Evolutionary conservation across 2,797 vertebrate species (phyloP), one percentile per base, ranked within the genome.

Genomic region (Artibeus jamaicensis): DNA sequence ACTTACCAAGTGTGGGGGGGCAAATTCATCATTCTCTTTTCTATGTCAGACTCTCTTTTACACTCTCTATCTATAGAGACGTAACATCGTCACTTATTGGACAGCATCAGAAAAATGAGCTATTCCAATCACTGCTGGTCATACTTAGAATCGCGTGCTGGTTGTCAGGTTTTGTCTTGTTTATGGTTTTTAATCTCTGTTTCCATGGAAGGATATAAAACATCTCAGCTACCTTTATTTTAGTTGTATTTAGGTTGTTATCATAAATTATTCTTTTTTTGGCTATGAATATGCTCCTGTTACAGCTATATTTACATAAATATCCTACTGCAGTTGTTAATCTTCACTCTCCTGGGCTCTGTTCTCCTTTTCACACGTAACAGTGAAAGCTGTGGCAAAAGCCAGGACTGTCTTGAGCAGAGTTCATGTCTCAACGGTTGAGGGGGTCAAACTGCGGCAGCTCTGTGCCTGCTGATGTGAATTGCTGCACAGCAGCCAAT

Each of bases 341-440:
- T 77, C 79, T 93, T 73, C 42, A 19, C 91, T 59, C 15, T 3
- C 18, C 70, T 78, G 53, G n/a, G 53, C 46, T 94, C 91, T 59
- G 39, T 67, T 84, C 87, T 70, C 46, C 65, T 86, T 89, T 83
- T 77, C 57, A 71, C 44, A 46, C 22, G 39, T 42, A 81, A 84
- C 87, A 91, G 82, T n/a, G 53, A 90, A 87, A 88, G 16, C 26
- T 34, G 26, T 9, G 2, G 50, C 26, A 32, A 89, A 68, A 46
- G 39, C 46, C 42, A 37, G 34, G 7, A 55, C 18, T 10, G 1
- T 22, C 9, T 34, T 57, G 53, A 59, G 39, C 29, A 84, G 8
- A 44, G 29, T 37, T 29, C 14, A 6, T 1, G 1, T 79, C 26
- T 39, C 32, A 67, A 59, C 0, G 0, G 26, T 15, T 9, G 14